Evolutionary conservation across 2,797 vertebrate genomes (phyloP).

Genomic region (Falco biarmicus): DNA sequence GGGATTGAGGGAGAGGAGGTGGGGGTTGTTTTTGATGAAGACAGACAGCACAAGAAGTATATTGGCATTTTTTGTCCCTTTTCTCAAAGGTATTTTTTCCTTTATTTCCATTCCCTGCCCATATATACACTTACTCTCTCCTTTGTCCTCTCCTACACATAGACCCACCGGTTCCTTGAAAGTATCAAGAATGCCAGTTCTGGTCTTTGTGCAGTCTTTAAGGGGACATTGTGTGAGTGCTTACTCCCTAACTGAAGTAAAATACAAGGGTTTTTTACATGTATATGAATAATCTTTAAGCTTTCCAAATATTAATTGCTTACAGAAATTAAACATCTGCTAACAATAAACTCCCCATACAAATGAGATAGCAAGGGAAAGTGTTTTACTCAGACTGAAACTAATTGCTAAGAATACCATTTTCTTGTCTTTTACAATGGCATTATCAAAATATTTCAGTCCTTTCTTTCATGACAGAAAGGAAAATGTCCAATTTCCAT

Average conservation of each 20-base stretch:
- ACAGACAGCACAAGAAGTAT: not conserved
- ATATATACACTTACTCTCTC: not conserved
- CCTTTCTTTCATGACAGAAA: not conserved
- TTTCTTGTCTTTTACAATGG: not conserved
- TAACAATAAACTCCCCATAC: slow-evolving; percentile 26
- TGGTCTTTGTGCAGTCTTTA: not conserved
- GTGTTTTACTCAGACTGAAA: slow-evolving; percentile 21
- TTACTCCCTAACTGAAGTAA: not conserved
- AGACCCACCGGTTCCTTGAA: not conserved
- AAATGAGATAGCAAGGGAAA: not conserved
- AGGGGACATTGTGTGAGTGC: not conserved
- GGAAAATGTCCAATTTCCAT: not conserved
- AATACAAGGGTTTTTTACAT: not conserved
- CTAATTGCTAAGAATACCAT: slow-evolving; percentile 10
- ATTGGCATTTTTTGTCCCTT: not conserved
- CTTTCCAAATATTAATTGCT: slow-evolving; percentile 49
- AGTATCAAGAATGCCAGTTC: not conserved
- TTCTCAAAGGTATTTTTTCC: not conserved
- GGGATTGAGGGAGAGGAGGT: not conserved
- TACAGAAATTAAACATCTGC: slow-evolving; percentile 23
- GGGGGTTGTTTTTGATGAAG: not conserved
- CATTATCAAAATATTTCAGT: not conserved
- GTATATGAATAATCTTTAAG: not conserved
- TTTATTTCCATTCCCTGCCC: not conserved
- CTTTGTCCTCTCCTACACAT: not conserved